Conservation (phyloP, 2,888 invertebrate genomes). For the Eupithecia centaureata region DNA sequence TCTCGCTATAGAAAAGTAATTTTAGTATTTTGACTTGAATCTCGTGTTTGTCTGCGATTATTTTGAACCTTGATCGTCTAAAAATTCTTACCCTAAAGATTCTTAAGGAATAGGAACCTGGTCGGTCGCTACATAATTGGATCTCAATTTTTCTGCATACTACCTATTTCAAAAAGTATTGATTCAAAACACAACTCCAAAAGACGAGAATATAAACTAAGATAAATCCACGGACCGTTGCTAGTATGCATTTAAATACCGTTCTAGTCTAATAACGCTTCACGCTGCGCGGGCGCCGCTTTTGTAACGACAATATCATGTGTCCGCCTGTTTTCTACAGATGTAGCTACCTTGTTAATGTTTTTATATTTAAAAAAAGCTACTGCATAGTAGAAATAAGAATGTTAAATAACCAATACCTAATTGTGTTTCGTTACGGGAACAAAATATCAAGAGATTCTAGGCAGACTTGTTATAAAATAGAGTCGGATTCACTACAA, state of each 20-base stretch:
- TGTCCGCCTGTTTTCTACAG: conserved; percentile 48
- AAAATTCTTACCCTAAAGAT: background rate
- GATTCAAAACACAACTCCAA: background rate
- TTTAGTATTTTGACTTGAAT: no score
- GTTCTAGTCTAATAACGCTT: conserved; percentile 70
- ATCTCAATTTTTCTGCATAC: background rate
- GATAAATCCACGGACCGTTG: background rate
- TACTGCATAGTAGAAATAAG: background rate
- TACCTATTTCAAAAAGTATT: no score
- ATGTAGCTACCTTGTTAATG: conserved; percentile 37
- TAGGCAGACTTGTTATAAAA: no score
- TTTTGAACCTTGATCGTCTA: no score
- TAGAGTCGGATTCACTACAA: no score
- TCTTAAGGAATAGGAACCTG: background rate
- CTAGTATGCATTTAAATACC: conserved; percentile 39
- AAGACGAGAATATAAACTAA: background rate
- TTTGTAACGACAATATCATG: conserved; percentile 50
- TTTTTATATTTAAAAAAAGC: no score
- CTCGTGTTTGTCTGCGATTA: no score
- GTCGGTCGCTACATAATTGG: background rate
- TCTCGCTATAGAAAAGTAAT: no score
- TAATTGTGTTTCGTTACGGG: no score
- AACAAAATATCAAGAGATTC: background rate
- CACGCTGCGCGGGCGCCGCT: conserved; percentile 59
- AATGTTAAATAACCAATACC: background rate